These are phyloP conservation scores for Phrynocephalus guinanensis DNA, from an alignment of 2,797 vertebrate species.

Conservation along the genomic window DNA sequence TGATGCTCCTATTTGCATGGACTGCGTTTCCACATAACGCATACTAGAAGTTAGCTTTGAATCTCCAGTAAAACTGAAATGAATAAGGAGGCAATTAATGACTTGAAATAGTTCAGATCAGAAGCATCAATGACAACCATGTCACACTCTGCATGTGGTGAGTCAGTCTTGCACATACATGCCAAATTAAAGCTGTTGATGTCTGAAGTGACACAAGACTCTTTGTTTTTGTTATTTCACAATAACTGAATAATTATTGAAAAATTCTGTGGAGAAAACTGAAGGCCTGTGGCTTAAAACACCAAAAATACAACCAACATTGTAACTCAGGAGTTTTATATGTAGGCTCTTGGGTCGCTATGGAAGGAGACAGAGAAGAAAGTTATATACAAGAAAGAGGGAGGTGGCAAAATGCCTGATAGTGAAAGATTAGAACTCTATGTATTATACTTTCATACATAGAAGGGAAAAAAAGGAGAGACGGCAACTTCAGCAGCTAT, in stretches of 20 bases:
- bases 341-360: neutral
- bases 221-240: too few relatives aligned
- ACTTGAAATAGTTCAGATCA: constrained; percentile 29
- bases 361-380: too few relatives aligned
- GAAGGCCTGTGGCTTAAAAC: neutral
- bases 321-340: neutral
- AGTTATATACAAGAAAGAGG: neutral
- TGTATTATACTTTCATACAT: neutral
- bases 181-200: too few relatives aligned
- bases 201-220: too few relatives aligned
- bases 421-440: neutral
- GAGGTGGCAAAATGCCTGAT: neutral
- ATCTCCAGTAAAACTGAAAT: constrained; percentile 93
- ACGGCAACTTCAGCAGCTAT: neutral
- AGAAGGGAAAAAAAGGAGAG: neutral
- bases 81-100: constrained; percentile 51
- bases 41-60: constrained; percentile 92
- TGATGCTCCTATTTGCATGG: constrained; percentile 97
- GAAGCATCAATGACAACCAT: neutral
- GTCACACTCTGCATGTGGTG: neutral
- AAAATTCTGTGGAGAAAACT: too few relatives aligned
- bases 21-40: constrained; percentile 98
- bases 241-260: too few relatives aligned
- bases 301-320: neutral
- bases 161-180: too few relatives aligned